Evolutionary conservation across 1,140 invertebrate species (phyloP).

Genomic region (Drosophila seguyi): DNA sequence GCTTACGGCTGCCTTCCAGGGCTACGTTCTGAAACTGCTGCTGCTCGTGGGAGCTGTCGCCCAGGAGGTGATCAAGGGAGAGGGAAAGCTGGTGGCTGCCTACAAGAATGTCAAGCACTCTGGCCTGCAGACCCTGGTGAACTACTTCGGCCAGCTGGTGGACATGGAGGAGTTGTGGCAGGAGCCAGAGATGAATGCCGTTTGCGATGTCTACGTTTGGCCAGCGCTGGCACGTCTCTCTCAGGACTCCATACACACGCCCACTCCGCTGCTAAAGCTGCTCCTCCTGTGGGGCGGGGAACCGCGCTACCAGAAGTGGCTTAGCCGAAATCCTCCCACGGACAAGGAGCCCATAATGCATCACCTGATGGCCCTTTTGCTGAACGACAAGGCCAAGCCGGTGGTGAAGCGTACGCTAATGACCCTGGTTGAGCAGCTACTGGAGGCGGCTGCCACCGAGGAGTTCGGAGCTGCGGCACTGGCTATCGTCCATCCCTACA

Average conservation of each 20-base stretch:
- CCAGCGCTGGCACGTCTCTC: slow-evolving; percentile 91
- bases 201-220: slow-evolving; percentile 93
- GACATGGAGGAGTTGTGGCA: slow-evolving; percentile 89
- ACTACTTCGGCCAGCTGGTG: slow-evolving; percentile 92
- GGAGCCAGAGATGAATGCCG: slow-evolving; percentile 89
- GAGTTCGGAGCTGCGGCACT: slow-evolving; percentile 46
- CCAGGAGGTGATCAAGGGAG: slow-evolving; percentile 86
- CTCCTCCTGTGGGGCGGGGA: slow-evolving; percentile 89
- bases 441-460: slow-evolving; percentile 86
- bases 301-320: slow-evolving; percentile 53
- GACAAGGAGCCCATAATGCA: slow-evolving; percentile 53
- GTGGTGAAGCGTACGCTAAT: slow-evolving; percentile 90
- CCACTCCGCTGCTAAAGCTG: slow-evolving; percentile 92
- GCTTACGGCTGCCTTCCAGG: slow-evolving; percentile 89
- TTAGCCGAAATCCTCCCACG: slow-evolving; percentile 66
- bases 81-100: slow-evolving; percentile 84
- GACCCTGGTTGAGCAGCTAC: slow-evolving; percentile 92
- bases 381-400: slow-evolving; percentile 88
- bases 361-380: slow-evolving; percentile 89
- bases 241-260: slow-evolving; percentile 92
- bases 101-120: slow-evolving; percentile 89
- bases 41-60: slow-evolving; percentile 89
- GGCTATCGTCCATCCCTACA: slow-evolving; percentile 87
- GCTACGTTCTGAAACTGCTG: slow-evolving; percentile 90
- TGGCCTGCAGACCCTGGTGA: slow-evolving; percentile 87